Evolutionary conservation across 1,140 invertebrate species (phyloP), one percentile per base, ranked within the genome.

Genomic region (Lepidurus arcticus): DNA sequence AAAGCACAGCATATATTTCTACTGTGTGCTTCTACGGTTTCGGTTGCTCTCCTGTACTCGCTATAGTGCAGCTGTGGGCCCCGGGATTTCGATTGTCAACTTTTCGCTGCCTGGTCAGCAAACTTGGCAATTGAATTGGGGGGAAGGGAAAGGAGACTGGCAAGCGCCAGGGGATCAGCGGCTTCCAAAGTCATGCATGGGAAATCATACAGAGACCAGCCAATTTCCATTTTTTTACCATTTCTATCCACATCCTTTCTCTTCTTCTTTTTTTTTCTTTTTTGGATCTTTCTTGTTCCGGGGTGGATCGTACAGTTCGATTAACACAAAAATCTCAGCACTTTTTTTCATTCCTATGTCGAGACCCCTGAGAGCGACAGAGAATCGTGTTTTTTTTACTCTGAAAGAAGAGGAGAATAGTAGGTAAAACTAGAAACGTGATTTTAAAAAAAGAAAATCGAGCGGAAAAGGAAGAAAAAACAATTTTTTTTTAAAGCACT

Each of bases 161-260:
- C 53, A 65, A 65, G 53, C 53, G 53, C 53, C 53, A 65, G 53
- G 53, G 53, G 53, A 65, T 65, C 53, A 65, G 53, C 53, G 53
- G 53, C 53, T 65, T 65, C 53, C 53, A 65, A 65, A 65, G 53
- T 65, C n/a, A 65, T 65, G 53, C 53, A 65, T 65, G 53, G 53
- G 53, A 65, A 65, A 65, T 65, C 53, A 65, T 65, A 65, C 53
- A 65, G 21, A 21, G 53, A 65, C 53, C 53, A 65, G 53, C 53
- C 53, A 65, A 65, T 65, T 65, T 65, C 53, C 53, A 65, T 65
- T 65, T 65, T 65, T 65, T 65, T 65, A 65, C 53, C 53, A 65
- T 65, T 65, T 65, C 53, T 21, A 65, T 65, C 53, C 53, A 65
- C 53, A 21, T 65, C 53, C 21, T 16, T 65, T 65, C 21, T 65